These are phyloP conservation scores for Acrossocheilus fasciatus DNA, from an alignment of 2,797 vertebrate genomes.

Conservation along the genomic window DNA sequence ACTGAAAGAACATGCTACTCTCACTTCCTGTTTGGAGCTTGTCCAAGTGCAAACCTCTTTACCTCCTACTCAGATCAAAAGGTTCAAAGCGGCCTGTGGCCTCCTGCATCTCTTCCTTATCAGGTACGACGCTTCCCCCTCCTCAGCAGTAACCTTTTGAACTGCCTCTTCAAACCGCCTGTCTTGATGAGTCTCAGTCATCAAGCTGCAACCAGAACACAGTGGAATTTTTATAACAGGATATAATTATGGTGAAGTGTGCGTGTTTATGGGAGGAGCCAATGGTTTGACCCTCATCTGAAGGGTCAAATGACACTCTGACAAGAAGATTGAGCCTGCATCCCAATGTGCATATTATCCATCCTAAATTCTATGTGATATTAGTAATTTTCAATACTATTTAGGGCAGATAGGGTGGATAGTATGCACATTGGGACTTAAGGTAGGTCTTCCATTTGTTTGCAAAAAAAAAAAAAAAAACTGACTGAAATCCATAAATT, in stretches of 20 bases:
- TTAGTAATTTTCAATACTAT: too few relatives aligned
- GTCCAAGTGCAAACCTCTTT: conserved; percentile 50
- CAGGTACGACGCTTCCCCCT: conserved; percentile 60
- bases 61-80: conserved; percentile 43
- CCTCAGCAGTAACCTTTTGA: conserved; percentile 71
- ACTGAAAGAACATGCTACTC: conserved; percentile 14
- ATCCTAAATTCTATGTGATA: too few relatives aligned
- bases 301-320: conserved; percentile 18
- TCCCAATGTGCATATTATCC: too few relatives aligned
- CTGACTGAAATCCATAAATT: not conserved
- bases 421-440: too few relatives aligned
- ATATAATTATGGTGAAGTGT: conserved; percentile 26
- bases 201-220: conserved; percentile 67
- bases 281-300: conserved; percentile 42
- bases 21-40: conserved; percentile 40
- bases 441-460: not conserved
- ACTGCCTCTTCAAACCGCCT: conserved; percentile 66
- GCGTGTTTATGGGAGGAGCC: not conserved
- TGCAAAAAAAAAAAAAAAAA: not conserved
- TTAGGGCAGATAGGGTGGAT: too few relatives aligned
- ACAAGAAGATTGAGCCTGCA: not conserved
- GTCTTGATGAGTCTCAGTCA: conserved; percentile 54
- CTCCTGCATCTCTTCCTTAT: conserved; percentile 66
- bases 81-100: conserved; percentile 61
- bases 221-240: conserved; percentile 74